phyloP scores from a whole-genome alignment of 2,888 invertebrate genomes.

The Auanema freiburgensis region DNA sequence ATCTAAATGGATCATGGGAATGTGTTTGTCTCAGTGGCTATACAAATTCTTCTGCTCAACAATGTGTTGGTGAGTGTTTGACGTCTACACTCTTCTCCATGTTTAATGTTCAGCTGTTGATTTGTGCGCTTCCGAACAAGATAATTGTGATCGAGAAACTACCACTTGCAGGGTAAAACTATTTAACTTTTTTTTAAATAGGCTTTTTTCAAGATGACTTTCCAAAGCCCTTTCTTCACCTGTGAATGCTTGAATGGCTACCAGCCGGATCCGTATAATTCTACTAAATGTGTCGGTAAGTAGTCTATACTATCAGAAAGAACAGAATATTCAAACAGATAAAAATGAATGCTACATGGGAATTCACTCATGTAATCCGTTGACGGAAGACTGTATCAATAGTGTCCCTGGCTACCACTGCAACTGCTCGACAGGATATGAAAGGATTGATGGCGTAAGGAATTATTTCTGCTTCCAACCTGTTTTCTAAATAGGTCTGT shows the following conservation, averaged over 20 bases:
- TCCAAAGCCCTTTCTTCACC: not conserved
- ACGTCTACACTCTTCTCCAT: not conserved
- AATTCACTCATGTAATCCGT: constrained; percentile 4
- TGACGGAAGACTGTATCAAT: constrained; percentile 11
- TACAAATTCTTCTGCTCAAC: not conserved
- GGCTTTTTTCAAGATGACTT: not conserved
- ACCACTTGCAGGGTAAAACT: not conserved
- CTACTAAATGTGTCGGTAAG: not conserved
- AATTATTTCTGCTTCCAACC: not conserved
- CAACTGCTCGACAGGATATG: constrained; percentile 10
- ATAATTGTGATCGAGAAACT: constrained; percentile 10
- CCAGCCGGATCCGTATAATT: constrained; percentile 2
- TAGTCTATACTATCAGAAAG: constrained; percentile 4
- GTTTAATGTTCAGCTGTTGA: constrained; percentile 3
- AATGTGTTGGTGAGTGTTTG: constrained; percentile 13
- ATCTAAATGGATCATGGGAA: constrained; percentile 10
- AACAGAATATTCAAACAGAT: not conserved
- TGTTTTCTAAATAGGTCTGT: too few species aligned
- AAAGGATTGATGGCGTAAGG: not conserved
- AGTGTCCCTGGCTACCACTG: constrained; percentile 7
- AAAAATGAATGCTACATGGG: constrained; percentile 13
- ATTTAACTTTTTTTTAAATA: too few species aligned
- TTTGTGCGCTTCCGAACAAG: constrained; percentile 2
- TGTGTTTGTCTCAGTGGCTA: constrained; percentile 9
- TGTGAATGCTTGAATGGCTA: constrained; percentile 14